Percentiles rank a stretch among this genome's conserved stretches.
These are phyloP conservation scores for Oxygymnocypris stewartii DNA, from an alignment of 2,113 vertebrate species.

Conservation along the genomic window DNA sequence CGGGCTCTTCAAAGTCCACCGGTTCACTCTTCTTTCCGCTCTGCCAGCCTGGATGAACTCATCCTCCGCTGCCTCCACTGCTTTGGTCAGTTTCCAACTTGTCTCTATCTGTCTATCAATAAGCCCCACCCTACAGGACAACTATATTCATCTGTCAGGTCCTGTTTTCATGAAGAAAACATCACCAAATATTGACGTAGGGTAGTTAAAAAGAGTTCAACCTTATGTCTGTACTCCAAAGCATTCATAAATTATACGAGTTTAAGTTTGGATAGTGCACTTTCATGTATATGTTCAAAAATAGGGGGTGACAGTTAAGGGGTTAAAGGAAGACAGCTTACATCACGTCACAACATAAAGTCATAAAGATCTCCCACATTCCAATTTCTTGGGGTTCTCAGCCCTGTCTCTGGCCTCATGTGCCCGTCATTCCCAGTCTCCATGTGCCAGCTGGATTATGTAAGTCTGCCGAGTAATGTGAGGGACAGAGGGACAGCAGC, in stretches of 20 bases:
- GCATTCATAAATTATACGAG: too few relatives aligned
- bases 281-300: too few relatives aligned
- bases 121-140: background rate
- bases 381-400: background rate
- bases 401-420: constrained; percentile 33
- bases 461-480: constrained; percentile 38
- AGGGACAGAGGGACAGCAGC: constrained; percentile 25
- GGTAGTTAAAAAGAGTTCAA: background rate
- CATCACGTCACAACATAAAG: background rate
- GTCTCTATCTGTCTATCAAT: background rate
- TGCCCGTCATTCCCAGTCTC: constrained; percentile 25
- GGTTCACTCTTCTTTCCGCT: constrained; percentile 70
- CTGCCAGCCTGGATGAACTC: constrained; percentile 84
- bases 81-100: constrained; percentile 74
- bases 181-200: background rate
- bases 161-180: background rate
- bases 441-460: constrained; percentile 42
- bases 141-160: background rate
- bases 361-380: background rate
- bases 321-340: background rate
- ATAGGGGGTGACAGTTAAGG: too few relatives aligned
- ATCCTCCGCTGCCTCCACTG: constrained; percentile 84
- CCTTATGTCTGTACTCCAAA: too few relatives aligned
- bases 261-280: too few relatives aligned
- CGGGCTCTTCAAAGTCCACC: constrained; percentile 77